These are phyloP conservation scores for Thyatira batis DNA, from an alignment of 2,888 invertebrate genomes.

Conservation along the genomic window DNA sequence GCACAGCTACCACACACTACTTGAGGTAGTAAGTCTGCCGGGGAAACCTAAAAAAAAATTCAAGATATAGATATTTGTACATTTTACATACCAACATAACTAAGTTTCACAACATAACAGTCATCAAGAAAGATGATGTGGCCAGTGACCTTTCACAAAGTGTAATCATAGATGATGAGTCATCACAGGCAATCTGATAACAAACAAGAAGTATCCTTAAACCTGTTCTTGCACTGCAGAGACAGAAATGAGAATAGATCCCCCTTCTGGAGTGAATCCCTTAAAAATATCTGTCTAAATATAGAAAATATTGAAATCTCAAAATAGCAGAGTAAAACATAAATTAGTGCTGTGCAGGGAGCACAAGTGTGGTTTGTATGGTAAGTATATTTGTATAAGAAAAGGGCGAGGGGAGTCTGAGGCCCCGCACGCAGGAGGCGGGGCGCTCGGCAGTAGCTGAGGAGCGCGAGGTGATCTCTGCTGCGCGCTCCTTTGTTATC, in stretches of 20 bases:
- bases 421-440: conserved; percentile 32
- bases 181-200: conserved; percentile 65
- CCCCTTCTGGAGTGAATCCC: conserved; percentile 67
- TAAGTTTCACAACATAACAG: conserved; percentile 51
- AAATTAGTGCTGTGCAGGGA: conserved; percentile 47
- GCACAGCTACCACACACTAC: conserved; percentile 90
- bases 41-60: conserved; percentile 85
- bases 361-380: conserved; percentile 17
- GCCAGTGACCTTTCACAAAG: conserved; percentile 72
- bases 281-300: conserved; percentile 73
- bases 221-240: conserved; percentile 11
- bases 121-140: conserved; percentile 65
- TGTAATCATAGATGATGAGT: conserved; percentile 75
- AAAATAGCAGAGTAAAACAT: conserved; percentile 71
- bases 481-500: conserved; percentile 78
- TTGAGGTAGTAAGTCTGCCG: conserved; percentile 88
- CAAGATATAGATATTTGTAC: conserved; percentile 17
- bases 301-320: conserved; percentile 77
- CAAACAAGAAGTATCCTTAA: conserved; percentile 35
- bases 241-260: conserved; percentile 51
- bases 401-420: conserved; percentile 28
- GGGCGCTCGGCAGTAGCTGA: conserved; percentile 25
- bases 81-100: conserved; percentile 21
- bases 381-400: conserved; percentile 40
- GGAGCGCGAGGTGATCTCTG: conserved; percentile 41